Evolutionary conservation across 2,797 vertebrate genomes (phyloP).

Genomic region (Gallinago stenura): DNA sequence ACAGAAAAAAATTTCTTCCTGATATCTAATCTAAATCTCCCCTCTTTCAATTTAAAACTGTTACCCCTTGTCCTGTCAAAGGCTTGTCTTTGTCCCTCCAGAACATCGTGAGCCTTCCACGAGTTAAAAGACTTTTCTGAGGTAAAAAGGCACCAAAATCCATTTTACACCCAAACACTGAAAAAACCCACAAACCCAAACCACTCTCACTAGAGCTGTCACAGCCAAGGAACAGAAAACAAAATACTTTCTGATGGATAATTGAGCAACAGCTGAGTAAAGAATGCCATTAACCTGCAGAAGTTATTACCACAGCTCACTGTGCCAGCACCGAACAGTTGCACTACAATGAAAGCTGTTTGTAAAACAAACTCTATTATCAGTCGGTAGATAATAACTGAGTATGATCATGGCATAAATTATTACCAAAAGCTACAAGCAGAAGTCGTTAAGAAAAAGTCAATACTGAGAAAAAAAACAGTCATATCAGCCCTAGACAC

Average conservation of each 20-base stretch:
- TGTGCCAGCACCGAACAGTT: not conserved
- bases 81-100: not conserved
- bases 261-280: not conserved
- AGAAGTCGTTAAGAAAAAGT: conserved; percentile 53
- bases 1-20: no score
- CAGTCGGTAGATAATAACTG: conserved; percentile 29
- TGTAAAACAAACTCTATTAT: conserved; percentile 36
- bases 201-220: not conserved
- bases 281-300: conserved; percentile 8
- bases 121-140: not conserved
- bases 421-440: conserved; percentile 17
- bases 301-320: not conserved
- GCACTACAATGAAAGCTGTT: not conserved
- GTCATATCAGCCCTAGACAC: not conserved
- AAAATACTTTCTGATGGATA: not conserved
- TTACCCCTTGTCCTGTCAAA: no score
- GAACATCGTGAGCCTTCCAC: not conserved
- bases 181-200: not conserved
- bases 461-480: not conserved
- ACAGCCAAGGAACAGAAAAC: not conserved
- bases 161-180: not conserved
- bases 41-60: no score
- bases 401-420: not conserved
- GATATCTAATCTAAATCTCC: no score
- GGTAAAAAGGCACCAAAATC: not conserved